These are phyloP conservation scores for Spinus olivaceus DNA, from an alignment of 2,797 vertebrate genomes.

Conservation along the genomic window DNA sequence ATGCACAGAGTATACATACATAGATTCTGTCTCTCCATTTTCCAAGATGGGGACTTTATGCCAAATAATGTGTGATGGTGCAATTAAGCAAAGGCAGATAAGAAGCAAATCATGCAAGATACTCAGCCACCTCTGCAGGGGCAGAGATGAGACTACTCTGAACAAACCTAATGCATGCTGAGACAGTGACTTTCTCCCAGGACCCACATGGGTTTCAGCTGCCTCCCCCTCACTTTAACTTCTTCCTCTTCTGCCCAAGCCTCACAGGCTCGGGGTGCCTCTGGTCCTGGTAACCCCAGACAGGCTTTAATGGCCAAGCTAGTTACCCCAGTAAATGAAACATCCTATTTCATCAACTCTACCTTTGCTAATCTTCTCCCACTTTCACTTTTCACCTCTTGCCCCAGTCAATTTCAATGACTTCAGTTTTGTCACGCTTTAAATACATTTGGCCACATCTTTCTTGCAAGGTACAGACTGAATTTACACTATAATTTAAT, in stretches of 20 bases:
- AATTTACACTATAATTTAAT: not conserved
- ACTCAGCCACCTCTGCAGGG: not conserved
- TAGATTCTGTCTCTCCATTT: not conserved
- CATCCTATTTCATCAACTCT: not conserved
- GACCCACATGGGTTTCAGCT: rapidly evolving
- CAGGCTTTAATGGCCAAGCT: not conserved
- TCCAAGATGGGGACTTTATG: not conserved
- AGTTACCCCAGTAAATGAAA: not conserved
- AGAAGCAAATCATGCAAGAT: not conserved
- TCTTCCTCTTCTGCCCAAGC: not conserved
- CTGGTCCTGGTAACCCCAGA: not conserved
- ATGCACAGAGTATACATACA: not conserved
- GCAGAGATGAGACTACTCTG: not conserved
- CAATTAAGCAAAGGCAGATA: not conserved
- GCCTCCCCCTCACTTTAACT: rapidly evolving
- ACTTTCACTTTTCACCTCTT: not conserved
- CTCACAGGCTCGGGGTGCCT: rapidly evolving
- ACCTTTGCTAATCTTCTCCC: not conserved
- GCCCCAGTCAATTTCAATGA: not conserved
- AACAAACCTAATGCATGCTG: rapidly evolving
- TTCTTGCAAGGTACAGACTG: not conserved
- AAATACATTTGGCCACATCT: not conserved
- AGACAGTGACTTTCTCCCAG: not conserved
- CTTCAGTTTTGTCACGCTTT: not conserved
- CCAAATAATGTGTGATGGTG: not conserved